Conservation (phyloP, 2,113 vertebrate genomes). For the Centropus bengalensis region DNA sequence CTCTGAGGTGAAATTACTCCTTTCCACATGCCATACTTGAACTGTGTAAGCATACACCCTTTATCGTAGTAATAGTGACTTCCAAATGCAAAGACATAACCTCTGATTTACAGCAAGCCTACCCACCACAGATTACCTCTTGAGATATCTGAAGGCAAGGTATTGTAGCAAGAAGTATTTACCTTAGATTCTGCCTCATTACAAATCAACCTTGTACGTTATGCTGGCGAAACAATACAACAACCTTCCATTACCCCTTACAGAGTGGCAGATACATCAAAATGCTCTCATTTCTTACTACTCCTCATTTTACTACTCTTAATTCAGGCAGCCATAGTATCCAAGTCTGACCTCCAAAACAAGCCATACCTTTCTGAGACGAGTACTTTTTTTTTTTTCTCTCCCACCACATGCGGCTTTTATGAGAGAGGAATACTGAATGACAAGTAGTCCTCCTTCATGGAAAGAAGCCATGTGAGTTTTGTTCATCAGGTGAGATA, state of each 20-base stretch:
- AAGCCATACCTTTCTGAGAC: background rate
- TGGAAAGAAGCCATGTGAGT: background rate
- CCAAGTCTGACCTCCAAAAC: background rate
- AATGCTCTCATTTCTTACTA: background rate
- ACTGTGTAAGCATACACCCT: constrained; percentile 45
- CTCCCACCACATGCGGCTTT: background rate
- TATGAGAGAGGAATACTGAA: background rate
- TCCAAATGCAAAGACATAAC: constrained; percentile 40
- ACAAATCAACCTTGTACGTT: constrained; percentile 36
- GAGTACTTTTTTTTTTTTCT: background rate
- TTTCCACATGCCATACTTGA: constrained; percentile 56
- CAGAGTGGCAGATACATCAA: background rate
- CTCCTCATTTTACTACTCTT: background rate
- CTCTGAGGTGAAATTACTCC: constrained; percentile 58
- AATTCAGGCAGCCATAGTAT: background rate
- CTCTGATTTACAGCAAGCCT: constrained; percentile 58
- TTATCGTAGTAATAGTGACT: constrained; percentile 59
- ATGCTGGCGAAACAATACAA: constrained; percentile 40
- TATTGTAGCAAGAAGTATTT: constrained; percentile 27
- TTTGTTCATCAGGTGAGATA: background rate
- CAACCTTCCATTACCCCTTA: background rate
- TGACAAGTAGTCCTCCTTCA: background rate
- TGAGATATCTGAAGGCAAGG: constrained; percentile 49
- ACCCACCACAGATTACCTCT: constrained; percentile 28
- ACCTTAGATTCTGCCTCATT: constrained; percentile 34